Evolutionary conservation across 2,888 invertebrate genomes (phyloP).

Genomic region (Drosophila demipolita): DNA sequence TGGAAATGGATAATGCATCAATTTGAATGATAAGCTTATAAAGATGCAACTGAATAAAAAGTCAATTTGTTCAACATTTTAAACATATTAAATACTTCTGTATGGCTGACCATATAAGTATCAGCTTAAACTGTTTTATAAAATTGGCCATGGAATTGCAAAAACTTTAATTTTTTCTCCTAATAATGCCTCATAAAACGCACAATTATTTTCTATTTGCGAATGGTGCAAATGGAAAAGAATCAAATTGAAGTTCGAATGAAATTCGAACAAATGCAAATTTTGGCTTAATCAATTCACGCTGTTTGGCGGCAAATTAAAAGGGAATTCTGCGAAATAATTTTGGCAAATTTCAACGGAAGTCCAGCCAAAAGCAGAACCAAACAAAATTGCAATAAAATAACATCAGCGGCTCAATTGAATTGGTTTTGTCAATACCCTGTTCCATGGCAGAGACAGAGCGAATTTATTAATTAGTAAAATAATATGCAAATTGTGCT

Average conservation of each 20-base stretch:
- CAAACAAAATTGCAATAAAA: neutral
- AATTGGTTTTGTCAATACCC: neutral
- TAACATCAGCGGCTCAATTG: too few relatives aligned
- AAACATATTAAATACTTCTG: neutral
- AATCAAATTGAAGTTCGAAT: neutral
- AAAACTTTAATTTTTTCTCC: too few relatives aligned
- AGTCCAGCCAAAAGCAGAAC: neutral
- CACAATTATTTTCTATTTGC: neutral
- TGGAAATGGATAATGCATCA: neutral
- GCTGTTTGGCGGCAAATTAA: neutral
- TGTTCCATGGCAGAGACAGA: neutral
- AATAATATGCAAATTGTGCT: neutral
- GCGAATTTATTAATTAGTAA: too few relatives aligned
- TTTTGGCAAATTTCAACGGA: slow-evolving; percentile 6
- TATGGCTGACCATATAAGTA: neutral
- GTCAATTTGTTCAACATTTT: neutral
- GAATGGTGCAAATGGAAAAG: neutral
- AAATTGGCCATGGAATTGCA: neutral
- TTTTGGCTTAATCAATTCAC: neutral
- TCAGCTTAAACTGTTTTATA: neutral
- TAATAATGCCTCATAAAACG: neutral
- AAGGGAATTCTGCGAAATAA: slow-evolving; percentile 2
- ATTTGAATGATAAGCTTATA: neutral
- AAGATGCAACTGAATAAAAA: neutral
- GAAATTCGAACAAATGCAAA: neutral